phyloP scores from a whole-genome alignment of 2,888 invertebrate genomes.

The Nomada lathburiana region DNA sequence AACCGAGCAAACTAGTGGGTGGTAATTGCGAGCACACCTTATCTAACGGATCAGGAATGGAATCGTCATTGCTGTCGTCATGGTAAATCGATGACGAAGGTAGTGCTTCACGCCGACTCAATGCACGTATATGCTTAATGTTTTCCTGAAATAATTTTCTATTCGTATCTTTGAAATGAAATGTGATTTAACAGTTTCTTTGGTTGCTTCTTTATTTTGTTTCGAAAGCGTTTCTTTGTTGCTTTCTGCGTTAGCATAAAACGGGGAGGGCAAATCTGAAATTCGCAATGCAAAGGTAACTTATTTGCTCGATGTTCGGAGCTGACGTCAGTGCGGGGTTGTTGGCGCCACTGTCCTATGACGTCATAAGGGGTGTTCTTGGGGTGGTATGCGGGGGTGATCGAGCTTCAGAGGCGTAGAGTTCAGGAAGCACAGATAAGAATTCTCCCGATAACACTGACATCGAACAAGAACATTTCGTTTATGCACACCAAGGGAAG shows the following conservation, averaged over 20 bases:
- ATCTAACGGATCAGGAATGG: constrained; percentile 46
- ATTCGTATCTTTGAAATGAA: no score
- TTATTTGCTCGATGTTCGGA: constrained; percentile 42
- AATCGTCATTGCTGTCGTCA: constrained; percentile 66
- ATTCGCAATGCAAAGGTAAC: constrained; percentile 38
- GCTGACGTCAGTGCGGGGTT: constrained; percentile 76
- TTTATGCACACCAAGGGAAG: not conserved
- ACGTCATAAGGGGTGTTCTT: constrained; percentile 76
- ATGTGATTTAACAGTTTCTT: no score
- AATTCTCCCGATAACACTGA: constrained; percentile 38
- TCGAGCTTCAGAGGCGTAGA: constrained; percentile 64
- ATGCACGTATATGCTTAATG: constrained; percentile 4
- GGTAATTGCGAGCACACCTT: constrained; percentile 16
- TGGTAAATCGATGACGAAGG: constrained; percentile 62
- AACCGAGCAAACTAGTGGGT: not conserved
- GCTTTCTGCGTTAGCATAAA: not conserved
- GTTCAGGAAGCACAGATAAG: constrained; percentile 56
- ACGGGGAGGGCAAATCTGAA: constrained; percentile 1
- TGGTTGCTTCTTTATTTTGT: no score
- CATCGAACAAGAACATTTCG: constrained; percentile 1
- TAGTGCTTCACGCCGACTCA: constrained; percentile 40
- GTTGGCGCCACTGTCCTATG: constrained; percentile 78
- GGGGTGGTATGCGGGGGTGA: constrained; percentile 55
- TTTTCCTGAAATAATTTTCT: not conserved
- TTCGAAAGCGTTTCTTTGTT: not conserved